These are phyloP conservation scores for Tinamus guttatus DNA, from an alignment of 2,113 vertebrate genomes.

Conservation along the genomic window DNA sequence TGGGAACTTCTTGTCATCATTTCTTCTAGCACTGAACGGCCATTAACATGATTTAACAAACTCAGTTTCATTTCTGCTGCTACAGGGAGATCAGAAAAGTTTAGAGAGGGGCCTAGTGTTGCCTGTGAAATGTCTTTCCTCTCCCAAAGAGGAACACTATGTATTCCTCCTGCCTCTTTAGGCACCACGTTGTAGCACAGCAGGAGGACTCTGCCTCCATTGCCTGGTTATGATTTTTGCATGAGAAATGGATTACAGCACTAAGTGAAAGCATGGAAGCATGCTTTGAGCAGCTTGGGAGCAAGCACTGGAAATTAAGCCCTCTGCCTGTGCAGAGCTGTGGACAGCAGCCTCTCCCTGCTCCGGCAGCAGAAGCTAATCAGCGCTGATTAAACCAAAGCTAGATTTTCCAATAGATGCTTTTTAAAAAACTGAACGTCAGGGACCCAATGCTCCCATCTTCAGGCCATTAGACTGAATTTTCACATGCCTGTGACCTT, in stretches of 20 bases:
- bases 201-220: neutral
- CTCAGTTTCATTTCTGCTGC: neutral
- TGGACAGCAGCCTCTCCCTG: rapidly evolving
- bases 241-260: neutral
- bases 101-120: neutral
- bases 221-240: neutral
- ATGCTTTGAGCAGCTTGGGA: neutral
- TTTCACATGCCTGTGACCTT: neutral
- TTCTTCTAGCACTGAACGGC: neutral
- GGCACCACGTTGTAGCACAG: rapidly evolving
- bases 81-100: neutral
- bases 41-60: neutral
- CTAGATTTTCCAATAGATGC: neutral
- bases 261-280: neutral
- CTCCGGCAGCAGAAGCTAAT: neutral
- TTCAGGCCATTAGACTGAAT: neutral
- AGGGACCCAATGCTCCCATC: neutral
- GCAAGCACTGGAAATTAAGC: constrained; percentile 3
- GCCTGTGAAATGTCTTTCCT: rapidly evolving
- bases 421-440: neutral
- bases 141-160: neutral
- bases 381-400: constrained; percentile 32
- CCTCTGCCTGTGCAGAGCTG: neutral
- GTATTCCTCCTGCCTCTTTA: neutral
- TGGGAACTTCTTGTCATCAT: neutral